Base-by-base conservation (phyloP, 2,113 vertebrate species). In the Bujurquina vittata region DNA sequence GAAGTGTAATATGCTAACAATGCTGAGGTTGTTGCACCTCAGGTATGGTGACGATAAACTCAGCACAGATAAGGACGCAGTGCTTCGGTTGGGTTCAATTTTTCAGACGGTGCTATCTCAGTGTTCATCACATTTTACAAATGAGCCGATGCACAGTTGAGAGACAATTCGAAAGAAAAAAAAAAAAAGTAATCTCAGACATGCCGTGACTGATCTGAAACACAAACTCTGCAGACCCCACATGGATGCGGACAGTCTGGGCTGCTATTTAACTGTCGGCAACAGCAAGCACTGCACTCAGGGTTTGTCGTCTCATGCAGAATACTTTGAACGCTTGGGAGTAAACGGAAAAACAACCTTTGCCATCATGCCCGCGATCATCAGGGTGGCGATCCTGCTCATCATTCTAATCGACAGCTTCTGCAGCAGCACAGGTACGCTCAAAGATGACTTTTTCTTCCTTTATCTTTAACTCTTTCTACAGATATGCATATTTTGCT, bases 341-440 rank as follows among this genome's bases (percentile, higher is more conserved):
- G 11, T 17, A 8, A 83, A 31, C n/a, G 35, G 57, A 54, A 10
- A n/a, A 3, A 63, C 75, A 3, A 63, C 72, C 1, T 1, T 31
- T 52, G 62, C 65, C 58, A 75, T 49, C 72, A 95, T 95, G 95
- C 87, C 90, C 69, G 91, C 82, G 77, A 75, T 89, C 11, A 3
- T 81, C 6, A 56, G 3, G n/a, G 57, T 84, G 23, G 46, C 80
- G 20, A 5, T 94, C 12, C 62, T 93, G 72, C 35, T 95, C 55
- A 1, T 95, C 43, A 20, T 94, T 73, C 67, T 95, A 60, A 9
- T 81, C 10, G 49, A 61, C 23, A 84, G 63, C 59, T 74, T 92
- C 31, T 82, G 35, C 17, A 7, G 79, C 80, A 76, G 67, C 62
- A 55, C 87, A 88, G 93, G 95, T 95, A 84, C 72, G 23, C 1